phyloP scores from a whole-genome alignment of 2,797 vertebrate species.

The Falco berigora region DNA sequence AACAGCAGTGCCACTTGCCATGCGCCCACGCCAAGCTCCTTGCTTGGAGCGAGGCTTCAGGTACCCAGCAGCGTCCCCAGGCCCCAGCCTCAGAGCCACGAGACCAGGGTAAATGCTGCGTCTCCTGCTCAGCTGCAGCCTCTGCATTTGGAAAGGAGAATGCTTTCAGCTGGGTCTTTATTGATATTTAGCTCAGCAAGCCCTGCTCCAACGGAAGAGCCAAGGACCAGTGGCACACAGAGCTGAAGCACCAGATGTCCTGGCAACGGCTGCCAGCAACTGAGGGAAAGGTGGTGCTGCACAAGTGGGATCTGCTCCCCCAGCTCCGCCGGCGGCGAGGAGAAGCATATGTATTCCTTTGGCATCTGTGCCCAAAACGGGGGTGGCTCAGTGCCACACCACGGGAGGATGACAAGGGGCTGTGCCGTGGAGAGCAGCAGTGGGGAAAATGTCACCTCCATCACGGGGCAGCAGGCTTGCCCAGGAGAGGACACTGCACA shows the following conservation, averaged over 20 bases:
- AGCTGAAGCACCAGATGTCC: background rate
- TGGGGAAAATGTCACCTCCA: fast-evolving
- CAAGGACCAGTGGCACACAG: background rate
- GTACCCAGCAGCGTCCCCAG: background rate
- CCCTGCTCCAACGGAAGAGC: background rate
- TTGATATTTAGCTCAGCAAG: background rate
- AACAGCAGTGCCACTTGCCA: too few relatives aligned
- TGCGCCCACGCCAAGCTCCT: fast-evolving
- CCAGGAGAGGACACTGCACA: background rate
- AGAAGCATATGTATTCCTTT: background rate
- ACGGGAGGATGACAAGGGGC: background rate
- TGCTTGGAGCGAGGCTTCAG: background rate
- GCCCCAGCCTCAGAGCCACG: fast-evolving
- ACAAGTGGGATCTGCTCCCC: background rate
- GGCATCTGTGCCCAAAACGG: background rate
- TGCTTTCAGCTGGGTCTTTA: background rate
- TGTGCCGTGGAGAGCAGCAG: too few relatives aligned
- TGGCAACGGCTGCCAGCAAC: background rate
- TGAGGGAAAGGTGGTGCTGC: background rate
- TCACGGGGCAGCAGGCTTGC: fast-evolving
- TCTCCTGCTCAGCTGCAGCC: background rate
- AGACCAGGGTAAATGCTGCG: background rate
- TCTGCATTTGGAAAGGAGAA: fast-evolving
- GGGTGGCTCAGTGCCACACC: background rate
- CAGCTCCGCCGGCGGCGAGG: fast-evolving